A percentile compares a stretch with the other conserved stretches of the same genome.
These are phyloP conservation scores for Thalassoma bifasciatum DNA, from an alignment of 2,113 vertebrate genomes.

Conservation along the genomic window DNA sequence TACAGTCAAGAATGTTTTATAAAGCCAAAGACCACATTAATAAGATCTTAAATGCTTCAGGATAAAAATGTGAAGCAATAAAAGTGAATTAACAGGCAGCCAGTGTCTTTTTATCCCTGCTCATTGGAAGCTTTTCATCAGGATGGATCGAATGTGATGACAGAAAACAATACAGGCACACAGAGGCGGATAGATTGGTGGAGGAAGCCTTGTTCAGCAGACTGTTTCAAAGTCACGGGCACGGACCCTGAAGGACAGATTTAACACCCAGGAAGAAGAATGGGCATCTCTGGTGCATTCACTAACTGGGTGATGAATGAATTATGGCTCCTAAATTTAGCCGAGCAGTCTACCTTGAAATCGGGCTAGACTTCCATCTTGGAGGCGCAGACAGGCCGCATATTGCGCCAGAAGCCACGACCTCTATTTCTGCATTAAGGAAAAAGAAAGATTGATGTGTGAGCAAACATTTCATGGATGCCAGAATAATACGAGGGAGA, in stretches of 20 bases:
- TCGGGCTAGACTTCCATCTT: conserved; percentile 75
- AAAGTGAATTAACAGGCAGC: not conserved
- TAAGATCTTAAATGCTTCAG: not conserved
- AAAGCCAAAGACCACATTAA: no score
- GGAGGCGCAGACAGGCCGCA: conserved; percentile 55
- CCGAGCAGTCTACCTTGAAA: conserved; percentile 84
- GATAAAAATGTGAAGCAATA: conserved; percentile 9
- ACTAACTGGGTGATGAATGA: conserved; percentile 83
- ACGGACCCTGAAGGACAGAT: conserved; percentile 82
- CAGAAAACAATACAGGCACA: conserved; percentile 10
- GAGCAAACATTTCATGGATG: conserved; percentile 70
- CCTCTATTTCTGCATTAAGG: conserved; percentile 71
- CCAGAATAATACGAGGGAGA: conserved; percentile 59
- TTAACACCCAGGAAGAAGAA: conserved; percentile 78
- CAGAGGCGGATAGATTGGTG: conserved; percentile 54
- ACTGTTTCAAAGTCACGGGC: conserved; percentile 79
- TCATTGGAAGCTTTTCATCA: conserved; percentile 16
- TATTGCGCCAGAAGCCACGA: conserved; percentile 69
- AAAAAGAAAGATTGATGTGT: conserved; percentile 74
- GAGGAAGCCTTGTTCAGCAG: conserved; percentile 66
- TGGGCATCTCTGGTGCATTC: conserved; percentile 77
- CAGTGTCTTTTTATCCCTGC: not conserved
- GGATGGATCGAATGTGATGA: conserved; percentile 19
- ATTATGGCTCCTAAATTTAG: conserved; percentile 83
- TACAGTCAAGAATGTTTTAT: no score